These are phyloP conservation scores for Dasyprocta punctata DNA, from an alignment of 2,113 vertebrate species.

Conservation along the genomic window DNA sequence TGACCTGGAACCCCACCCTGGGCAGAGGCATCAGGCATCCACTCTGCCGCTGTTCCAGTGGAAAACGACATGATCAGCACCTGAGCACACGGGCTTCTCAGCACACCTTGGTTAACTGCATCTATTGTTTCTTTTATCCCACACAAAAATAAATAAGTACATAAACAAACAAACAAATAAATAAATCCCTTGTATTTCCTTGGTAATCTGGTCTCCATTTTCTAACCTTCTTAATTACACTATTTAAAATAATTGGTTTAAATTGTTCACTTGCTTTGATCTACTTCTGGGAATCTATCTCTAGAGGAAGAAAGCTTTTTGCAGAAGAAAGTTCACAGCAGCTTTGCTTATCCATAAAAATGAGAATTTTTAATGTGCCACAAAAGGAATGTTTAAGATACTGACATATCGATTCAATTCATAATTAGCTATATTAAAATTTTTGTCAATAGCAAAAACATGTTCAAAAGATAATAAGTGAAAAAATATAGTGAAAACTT, in stretches of 20 bases:
- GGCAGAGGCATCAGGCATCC: not conserved
- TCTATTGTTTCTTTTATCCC: constrained; percentile 21
- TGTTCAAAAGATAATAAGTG: not conserved
- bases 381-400: not conserved
- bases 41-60: not conserved
- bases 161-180: no score
- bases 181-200: constrained; percentile 37
- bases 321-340: not conserved
- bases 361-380: not conserved
- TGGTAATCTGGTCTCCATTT: constrained; percentile 36
- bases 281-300: constrained; percentile 32
- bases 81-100: not conserved
- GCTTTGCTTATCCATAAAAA: constrained; percentile 27
- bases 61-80: not conserved
- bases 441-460: not conserved
- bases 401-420: not conserved
- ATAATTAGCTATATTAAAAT: not conserved
- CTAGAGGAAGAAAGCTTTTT: constrained; percentile 37
- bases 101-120: not conserved
- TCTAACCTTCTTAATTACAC: constrained; percentile 49
- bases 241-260: constrained; percentile 68
- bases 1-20: rapidly evolving
- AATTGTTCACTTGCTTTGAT: constrained; percentile 55
- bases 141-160: no score
- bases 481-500: not conserved